These are phyloP conservation scores for Drosophila mojavensis DNA, from an alignment of 1,140 invertebrate species.

Conservation along the genomic window DNA sequence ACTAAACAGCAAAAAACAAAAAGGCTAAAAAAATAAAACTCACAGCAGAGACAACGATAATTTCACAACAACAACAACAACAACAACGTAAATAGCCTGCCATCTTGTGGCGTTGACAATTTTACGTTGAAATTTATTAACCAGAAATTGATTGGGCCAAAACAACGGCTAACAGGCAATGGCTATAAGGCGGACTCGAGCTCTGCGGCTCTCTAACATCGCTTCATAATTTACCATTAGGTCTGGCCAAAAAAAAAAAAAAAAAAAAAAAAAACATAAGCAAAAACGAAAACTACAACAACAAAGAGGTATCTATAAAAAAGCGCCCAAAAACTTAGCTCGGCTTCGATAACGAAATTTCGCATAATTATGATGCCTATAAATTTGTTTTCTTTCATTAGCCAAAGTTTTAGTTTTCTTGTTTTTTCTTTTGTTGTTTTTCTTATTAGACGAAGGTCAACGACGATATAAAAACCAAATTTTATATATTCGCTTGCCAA, in stretches of 20 bases:
- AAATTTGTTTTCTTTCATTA: constrained; percentile 83
- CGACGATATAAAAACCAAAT: constrained; percentile 75
- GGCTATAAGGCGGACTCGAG: constrained; percentile 32
- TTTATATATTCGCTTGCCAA: constrained; percentile 58
- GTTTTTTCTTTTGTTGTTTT: constrained; percentile 53
- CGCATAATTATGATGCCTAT: constrained; percentile 83
- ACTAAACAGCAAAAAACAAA: constrained; percentile 38
- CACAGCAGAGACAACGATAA: constrained; percentile 54
- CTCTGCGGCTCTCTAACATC: constrained; percentile 31
- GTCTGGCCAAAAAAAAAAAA: constrained; percentile 41
- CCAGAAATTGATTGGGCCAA: constrained; percentile 80
- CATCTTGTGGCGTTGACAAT: constrained; percentile 64
- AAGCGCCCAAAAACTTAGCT: constrained; percentile 2
- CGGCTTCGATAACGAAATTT: constrained; percentile 76
- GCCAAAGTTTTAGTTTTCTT: constrained; percentile 65
- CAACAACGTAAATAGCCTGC: constrained; percentile 73
- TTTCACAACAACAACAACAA: constrained; percentile 43
- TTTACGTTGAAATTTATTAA: constrained; percentile 79
- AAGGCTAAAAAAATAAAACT: constrained; percentile 58
- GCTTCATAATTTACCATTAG: constrained; percentile 81
- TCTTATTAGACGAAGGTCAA: constrained; percentile 80
- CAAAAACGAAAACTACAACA: constrained; percentile 9
- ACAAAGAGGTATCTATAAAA: constrained; percentile 1
- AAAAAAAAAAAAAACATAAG: constrained; percentile 25
- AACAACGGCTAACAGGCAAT: constrained; percentile 67